Percentiles rank a stretch among this genome's conserved stretches.
Evolutionary conservation across 1,140 invertebrate genomes (phyloP).

Genomic region (Chironomus striatipennis): DNA sequence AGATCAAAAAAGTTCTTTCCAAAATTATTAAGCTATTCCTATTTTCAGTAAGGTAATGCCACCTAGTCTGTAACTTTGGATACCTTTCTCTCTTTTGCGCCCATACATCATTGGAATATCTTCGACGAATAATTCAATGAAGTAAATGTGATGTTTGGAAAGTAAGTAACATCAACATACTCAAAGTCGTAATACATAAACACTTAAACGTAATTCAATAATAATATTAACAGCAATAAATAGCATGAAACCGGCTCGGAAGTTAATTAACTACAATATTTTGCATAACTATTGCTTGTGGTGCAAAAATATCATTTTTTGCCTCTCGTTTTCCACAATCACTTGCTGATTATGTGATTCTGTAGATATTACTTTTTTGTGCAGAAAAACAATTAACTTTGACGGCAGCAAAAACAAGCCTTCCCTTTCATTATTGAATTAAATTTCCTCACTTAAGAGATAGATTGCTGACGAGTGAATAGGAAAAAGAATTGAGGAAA

Average conservation of each 20-base stretch:
- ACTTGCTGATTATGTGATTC: background rate
- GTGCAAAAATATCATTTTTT: background rate
- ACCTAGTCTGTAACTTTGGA: background rate
- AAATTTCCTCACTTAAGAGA: background rate
- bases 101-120: background rate
- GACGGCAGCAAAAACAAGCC: background rate
- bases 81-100: background rate
- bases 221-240: background rate
- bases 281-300: background rate
- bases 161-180: background rate
- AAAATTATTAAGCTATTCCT: too few species aligned
- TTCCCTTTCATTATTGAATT: constrained; percentile 3
- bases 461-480: background rate
- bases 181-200: background rate
- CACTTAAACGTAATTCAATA: background rate
- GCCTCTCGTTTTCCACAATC: background rate
- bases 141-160: background rate
- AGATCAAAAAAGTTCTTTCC: too few species aligned
- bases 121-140: background rate
- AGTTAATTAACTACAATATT: background rate
- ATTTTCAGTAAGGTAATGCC: too few species aligned
- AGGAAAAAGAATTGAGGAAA: background rate
- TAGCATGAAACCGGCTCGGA: background rate
- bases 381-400: background rate
- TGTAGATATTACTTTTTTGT: background rate